Base-by-base conservation (phyloP, 2,113 vertebrate genomes). In the Saguinus imperator region DNA sequence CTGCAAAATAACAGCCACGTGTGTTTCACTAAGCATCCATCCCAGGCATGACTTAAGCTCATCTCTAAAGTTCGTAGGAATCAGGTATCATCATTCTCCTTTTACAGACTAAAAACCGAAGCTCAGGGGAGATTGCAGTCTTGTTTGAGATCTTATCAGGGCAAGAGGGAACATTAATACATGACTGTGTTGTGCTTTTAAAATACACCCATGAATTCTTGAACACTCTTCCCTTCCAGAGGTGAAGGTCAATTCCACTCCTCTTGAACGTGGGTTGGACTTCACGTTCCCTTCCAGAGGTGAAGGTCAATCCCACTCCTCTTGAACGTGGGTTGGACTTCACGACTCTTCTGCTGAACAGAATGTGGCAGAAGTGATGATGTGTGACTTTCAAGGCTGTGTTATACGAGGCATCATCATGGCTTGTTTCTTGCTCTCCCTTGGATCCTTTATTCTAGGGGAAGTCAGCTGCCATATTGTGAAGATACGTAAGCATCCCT, bases 1-100 rank as follows among this genome's bases (percentile, higher is more conserved):
- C 55, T 5, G 1, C 4, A 5, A 1, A 0, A 3, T 1, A 12
- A 48, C 40, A 61, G 7, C 16, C 43, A 45, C 29, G 14, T 37
- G n/a, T 35, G 58, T 57, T 68, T 80, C 1, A 25, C 21, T 4
- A 55, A 29, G 79, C 5, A 0, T 35, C 17, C 0, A 0, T 6
- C 6, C 35, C 35, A 43, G 3, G 0, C 50, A 7, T 6, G 3
- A 8, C 10, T 43, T 21, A 14, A n/a, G 32, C 23, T n/a, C 10
- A 32, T 45, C 52, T 57, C n/a, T 1, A 57, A 13, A 13, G 0
- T 57, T 48, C 23, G 14, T 61, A 16, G 29, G 32, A 64, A 66
- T 37, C 29, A 6, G 35, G 27, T 35, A 3, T 8, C 0, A 0
- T 40, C 58, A 10, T n/a, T 35, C 13, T 84, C 37, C 40, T 45